A percentile compares a stretch with the other conserved stretches of the same genome.
Conservation (phyloP, 2,113 vertebrate species). For the Xenus cinereus region DNA sequence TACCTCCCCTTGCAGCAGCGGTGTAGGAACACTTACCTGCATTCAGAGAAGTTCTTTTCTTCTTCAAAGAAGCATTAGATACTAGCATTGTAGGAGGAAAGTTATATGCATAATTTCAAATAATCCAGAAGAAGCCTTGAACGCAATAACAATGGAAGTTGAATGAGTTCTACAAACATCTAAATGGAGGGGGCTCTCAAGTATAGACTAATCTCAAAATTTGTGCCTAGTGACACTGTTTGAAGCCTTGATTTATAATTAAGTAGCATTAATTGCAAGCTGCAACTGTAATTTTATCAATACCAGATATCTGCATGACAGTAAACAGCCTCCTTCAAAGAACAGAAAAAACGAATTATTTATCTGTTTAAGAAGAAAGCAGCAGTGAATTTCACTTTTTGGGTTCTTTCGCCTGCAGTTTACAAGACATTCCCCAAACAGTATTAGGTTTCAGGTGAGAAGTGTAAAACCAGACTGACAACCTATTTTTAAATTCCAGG, state of each 20-base stretch:
- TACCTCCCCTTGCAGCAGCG: neutral
- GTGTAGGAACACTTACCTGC: neutral
- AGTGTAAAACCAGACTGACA: neutral
- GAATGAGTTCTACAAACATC: neutral
- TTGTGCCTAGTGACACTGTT: neutral
- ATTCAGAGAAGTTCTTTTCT: neutral
- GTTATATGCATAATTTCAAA: neutral
- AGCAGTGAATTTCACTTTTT: neutral
- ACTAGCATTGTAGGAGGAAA: neutral
- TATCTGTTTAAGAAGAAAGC: neutral
- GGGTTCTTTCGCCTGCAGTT: neutral
- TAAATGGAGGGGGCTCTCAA: neutral
- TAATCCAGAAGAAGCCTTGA: neutral
- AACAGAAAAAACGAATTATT: neutral
- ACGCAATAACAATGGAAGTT: neutral
- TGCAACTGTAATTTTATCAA: neutral
- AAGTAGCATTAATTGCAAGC: neutral
- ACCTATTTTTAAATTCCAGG: neutral
- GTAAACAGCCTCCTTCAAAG: neutral
- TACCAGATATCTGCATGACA: neutral
- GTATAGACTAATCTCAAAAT: neutral
- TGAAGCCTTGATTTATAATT: neutral
- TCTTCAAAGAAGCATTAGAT: neutral
- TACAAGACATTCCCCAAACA: neutral
- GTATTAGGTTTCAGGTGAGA: neutral